A percentile compares a stretch with the other conserved stretches of the same genome.
Evolutionary conservation across 2,888 invertebrate genomes (phyloP).

Genomic region (Leucoma salicis): DNA sequence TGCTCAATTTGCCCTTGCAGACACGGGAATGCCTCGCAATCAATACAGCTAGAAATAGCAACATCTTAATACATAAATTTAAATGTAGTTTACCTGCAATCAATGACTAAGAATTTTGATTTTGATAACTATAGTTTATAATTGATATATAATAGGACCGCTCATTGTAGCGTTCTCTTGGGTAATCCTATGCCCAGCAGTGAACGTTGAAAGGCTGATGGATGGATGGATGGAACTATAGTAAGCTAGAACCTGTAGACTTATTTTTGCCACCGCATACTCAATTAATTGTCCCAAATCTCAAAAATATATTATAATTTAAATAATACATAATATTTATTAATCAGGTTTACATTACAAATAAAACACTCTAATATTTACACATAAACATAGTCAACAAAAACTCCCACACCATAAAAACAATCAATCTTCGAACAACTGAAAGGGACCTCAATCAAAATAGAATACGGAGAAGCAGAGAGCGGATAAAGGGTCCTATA

Average conservation of each 20-base stretch:
- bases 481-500: slow-evolving; percentile 76
- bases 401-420: slow-evolving; percentile 75
- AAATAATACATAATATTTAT: slow-evolving; percentile 19
- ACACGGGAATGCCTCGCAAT: slow-evolving; percentile 39
- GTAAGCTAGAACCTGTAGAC: too few species aligned
- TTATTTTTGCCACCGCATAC: too few species aligned
- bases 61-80: slow-evolving; percentile 45
- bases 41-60: slow-evolving; percentile 42
- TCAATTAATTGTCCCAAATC: too few species aligned
- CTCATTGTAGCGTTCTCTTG: too few species aligned
- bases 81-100: slow-evolving; percentile 27
- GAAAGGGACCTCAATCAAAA: slow-evolving; percentile 80
- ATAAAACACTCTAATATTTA: slow-evolving; percentile 66
- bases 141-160: too few species aligned
- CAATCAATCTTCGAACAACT: slow-evolving; percentile 76
- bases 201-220: too few species aligned
- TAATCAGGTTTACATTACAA: slow-evolving; percentile 41
- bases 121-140: slow-evolving; percentile 20
- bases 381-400: slow-evolving; percentile 67
- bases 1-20: slow-evolving; percentile 59
- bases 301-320: too few species aligned
- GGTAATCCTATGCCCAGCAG: too few species aligned
- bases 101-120: slow-evolving; percentile 34
- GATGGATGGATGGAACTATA: too few species aligned
- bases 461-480: slow-evolving; percentile 72